Evolutionary conservation across 2,888 invertebrate genomes (phyloP).

Genomic region (Cartodere bifasciata): DNA sequence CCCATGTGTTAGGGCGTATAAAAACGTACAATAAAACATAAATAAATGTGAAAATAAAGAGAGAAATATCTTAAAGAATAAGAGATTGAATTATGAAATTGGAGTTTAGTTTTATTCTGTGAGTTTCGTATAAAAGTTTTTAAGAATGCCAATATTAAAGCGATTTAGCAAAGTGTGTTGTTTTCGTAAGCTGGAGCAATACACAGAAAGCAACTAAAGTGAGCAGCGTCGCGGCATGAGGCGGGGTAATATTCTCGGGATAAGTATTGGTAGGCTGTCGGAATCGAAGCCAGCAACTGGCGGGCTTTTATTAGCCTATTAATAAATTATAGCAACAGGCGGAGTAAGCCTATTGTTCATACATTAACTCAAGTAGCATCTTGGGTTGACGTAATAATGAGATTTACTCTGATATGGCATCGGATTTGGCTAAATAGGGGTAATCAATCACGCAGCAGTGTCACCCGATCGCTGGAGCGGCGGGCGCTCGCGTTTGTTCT

Average conservation of each 20-base stretch:
- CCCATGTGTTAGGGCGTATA: too few relatives aligned
- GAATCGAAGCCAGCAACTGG: too few relatives aligned
- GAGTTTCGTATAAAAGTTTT: conserved; percentile 27
- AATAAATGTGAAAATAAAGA: too few relatives aligned
- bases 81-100: too few relatives aligned
- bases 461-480: conserved; percentile 6
- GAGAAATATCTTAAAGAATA: too few relatives aligned
- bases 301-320: conserved; percentile 38
- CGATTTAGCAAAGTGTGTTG: conserved; percentile 23
- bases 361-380: conserved; percentile 38
- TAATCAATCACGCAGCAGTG: conserved; percentile 32
- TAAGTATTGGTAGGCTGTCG: conserved; percentile 29
- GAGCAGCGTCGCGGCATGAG: conserved; percentile 14
- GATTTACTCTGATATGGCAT: conserved; percentile 37
- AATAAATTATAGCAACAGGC: conserved; percentile 39
- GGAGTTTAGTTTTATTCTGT: too few relatives aligned
- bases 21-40: too few relatives aligned
- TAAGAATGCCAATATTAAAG: conserved; percentile 28
- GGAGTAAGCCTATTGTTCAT: conserved; percentile 32
- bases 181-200: conserved; percentile 26
- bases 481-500: conserved; percentile 1
- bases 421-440: conserved; percentile 34
- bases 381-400: conserved; percentile 38
- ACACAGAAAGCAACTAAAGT: conserved; percentile 26
- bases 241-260: conserved; percentile 20